Evolutionary conservation across 1,140 invertebrate genomes (phyloP).

Genomic region (Drosophila nebulosa): DNA sequence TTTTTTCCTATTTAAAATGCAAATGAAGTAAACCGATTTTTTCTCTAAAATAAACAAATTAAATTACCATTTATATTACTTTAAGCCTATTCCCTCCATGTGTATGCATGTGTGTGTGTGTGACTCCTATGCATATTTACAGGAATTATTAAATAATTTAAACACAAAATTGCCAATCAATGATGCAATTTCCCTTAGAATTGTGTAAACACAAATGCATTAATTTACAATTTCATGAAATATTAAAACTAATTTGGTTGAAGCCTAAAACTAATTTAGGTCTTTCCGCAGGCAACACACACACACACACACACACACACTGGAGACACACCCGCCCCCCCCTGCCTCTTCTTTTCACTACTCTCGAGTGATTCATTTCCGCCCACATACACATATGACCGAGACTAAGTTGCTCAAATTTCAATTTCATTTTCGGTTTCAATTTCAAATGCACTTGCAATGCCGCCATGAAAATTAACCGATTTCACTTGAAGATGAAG

Average conservation of each 20-base stretch:
- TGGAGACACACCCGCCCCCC: no score
- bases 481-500: neutral
- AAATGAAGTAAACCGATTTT: no score
- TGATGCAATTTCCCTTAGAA: neutral
- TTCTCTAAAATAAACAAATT: no score
- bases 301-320: neutral
- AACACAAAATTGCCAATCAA: neutral
- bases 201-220: neutral
- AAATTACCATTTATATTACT: neutral
- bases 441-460: constrained; percentile 52
- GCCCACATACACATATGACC: constrained; percentile 55
- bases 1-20: no score
- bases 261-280: constrained; percentile 35
- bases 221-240: constrained; percentile 34
- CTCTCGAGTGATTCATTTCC: constrained; percentile 46
- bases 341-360: neutral
- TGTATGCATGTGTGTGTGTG: neutral
- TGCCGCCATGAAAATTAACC: constrained; percentile 36
- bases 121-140: neutral
- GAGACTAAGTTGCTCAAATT: constrained; percentile 12
- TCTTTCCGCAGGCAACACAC: constrained; percentile 7
- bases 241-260: constrained; percentile 45
- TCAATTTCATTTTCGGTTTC: constrained; percentile 37
- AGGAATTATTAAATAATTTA: neutral
- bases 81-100: neutral